Evolutionary conservation across 2,888 invertebrate species (phyloP).

Genomic region (Leptinotarsa tumamoca): DNA sequence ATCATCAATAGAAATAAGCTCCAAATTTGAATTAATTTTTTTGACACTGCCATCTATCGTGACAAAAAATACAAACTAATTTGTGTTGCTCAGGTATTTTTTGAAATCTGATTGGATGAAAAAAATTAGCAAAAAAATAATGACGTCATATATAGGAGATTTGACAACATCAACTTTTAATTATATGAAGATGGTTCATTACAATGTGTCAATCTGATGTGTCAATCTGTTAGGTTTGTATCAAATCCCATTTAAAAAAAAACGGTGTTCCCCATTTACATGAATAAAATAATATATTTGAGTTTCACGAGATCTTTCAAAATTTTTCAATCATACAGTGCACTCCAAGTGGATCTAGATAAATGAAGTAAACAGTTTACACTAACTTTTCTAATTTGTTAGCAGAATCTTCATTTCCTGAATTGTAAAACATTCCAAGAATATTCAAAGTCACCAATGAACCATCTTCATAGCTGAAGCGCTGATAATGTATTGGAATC

Average conservation of each 20-base stretch:
- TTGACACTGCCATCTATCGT: too few relatives aligned
- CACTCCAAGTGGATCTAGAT: too few relatives aligned
- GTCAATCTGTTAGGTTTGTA: background rate
- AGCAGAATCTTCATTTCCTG: too few relatives aligned
- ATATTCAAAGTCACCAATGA: background rate
- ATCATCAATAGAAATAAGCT: background rate
- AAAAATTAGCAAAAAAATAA: background rate
- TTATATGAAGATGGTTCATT: background rate
- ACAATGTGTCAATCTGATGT: background rate
- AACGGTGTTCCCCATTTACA: background rate
- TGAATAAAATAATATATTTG: too few relatives aligned
- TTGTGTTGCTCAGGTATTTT: background rate
- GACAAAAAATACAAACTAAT: too few relatives aligned
- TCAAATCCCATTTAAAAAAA: background rate
- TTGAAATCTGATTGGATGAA: background rate
- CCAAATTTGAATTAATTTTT: background rate
- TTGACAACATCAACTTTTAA: background rate
- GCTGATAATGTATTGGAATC: background rate
- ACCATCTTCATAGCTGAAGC: background rate
- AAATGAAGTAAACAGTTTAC: too few relatives aligned
- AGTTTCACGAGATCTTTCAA: too few relatives aligned
- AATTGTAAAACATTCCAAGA: background rate
- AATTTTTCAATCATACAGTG: too few relatives aligned
- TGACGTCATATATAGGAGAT: constrained; percentile 3
- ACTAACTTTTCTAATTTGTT: too few relatives aligned